Conservation (phyloP, 2,113 vertebrate genomes). For the Centropus bengalensis region DNA sequence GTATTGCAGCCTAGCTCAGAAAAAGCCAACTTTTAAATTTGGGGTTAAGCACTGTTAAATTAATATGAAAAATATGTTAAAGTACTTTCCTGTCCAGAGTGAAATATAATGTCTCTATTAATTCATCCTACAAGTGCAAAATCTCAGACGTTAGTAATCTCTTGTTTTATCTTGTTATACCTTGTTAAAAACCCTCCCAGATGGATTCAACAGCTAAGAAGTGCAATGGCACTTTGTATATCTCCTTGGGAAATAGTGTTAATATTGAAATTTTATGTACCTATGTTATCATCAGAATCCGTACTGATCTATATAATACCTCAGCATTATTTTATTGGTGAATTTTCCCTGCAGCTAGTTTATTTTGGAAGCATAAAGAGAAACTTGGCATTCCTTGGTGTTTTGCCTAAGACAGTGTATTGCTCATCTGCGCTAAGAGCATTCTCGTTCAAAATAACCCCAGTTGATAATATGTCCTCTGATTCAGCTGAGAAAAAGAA, state of each 20-base stretch:
- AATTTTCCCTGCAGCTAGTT: neutral
- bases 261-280: neutral
- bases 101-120: neutral
- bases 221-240: neutral
- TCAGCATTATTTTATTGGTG: neutral
- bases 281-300: neutral
- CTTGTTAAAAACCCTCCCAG: neutral
- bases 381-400: neutral
- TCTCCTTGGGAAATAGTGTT: neutral
- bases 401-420: neutral
- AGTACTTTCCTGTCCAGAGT: neutral
- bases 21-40: neutral
- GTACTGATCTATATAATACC: neutral
- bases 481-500: neutral
- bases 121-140: neutral
- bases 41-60: neutral
- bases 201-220: neutral
- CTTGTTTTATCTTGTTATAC: neutral
- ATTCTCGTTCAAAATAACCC: neutral
- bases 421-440: neutral
- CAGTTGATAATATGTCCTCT: neutral
- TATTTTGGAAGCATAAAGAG: neutral
- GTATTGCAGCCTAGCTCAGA: neutral
- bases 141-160: neutral
- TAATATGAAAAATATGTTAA: neutral